Evolutionary conservation across 2,797 vertebrate genomes (phyloP).

Genomic region (Paedocypris micromegethes): DNA sequence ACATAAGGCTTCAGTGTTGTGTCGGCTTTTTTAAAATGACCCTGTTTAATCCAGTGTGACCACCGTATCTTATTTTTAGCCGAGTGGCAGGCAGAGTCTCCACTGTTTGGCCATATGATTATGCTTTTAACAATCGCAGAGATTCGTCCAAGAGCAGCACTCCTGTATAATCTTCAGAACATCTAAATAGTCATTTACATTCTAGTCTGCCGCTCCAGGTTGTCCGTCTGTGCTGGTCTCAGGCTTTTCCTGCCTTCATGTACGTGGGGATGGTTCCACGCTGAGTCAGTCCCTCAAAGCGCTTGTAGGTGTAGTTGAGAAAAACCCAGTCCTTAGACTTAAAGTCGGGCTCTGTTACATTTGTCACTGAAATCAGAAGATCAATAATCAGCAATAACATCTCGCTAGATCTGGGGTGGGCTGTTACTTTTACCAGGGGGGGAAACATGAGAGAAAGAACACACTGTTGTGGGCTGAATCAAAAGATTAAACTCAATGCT

Average conservation of each 20-base stretch:
- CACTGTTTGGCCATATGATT: slow-evolving; percentile 24
- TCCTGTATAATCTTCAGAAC: slow-evolving; percentile 20
- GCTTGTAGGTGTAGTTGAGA: slow-evolving; percentile 98
- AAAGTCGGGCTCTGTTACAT: slow-evolving; percentile 90
- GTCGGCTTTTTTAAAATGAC: slow-evolving; percentile 43
- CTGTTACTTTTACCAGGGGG: no score
- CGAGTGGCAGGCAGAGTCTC: slow-evolving; percentile 39
- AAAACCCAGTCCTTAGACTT: slow-evolving; percentile 99
- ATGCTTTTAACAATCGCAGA: slow-evolving; percentile 10
- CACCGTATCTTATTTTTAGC: slow-evolving; percentile 55
- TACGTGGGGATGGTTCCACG: slow-evolving; percentile 94
- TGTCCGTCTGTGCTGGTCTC: slow-evolving; percentile 53
- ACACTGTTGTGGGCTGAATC: no score
- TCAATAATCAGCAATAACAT: background rate
- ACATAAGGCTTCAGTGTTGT: slow-evolving; percentile 36
- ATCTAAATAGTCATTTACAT: slow-evolving; percentile 12
- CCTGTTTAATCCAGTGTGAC: slow-evolving; percentile 48
- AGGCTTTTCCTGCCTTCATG: slow-evolving; percentile 91
- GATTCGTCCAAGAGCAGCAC: slow-evolving; percentile 32
- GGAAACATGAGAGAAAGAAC: no score
- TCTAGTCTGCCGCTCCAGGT: slow-evolving; percentile 6
- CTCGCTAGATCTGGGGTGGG: no score
- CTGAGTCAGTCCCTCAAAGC: slow-evolving; percentile 95
- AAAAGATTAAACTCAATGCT: no score
- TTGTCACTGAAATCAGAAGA: slow-evolving; percentile 71